Conservation (phyloP, 1,140 invertebrate species). For the Schlechtendalia chinensis region DNA sequence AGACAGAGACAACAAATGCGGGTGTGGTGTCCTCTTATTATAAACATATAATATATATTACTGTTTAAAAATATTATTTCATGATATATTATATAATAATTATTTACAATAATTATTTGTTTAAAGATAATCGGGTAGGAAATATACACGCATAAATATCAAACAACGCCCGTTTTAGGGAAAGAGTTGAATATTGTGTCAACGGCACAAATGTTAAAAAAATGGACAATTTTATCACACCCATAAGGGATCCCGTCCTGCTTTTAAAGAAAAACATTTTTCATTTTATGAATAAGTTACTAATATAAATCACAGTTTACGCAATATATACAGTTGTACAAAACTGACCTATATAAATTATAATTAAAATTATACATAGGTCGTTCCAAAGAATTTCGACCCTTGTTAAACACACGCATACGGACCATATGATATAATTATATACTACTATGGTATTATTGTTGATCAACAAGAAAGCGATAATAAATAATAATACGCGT, state of each 20-base stretch:
- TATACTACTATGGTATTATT: not conserved
- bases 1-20: too few species aligned
- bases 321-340: not conserved
- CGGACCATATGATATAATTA: too few species aligned
- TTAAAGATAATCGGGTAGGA: too few species aligned
- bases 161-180: too few species aligned
- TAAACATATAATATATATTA: too few species aligned
- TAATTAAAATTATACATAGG: not conserved
- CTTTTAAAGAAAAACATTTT: slow-evolving; percentile 4
- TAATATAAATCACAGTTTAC: not conserved
- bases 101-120: too few species aligned
- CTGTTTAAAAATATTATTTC: too few species aligned
- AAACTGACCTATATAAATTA: slow-evolving; percentile 1
- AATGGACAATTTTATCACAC: not conserved
- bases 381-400: not conserved
- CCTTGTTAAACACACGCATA: not conserved
- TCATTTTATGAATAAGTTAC: not conserved
- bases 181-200: too few species aligned
- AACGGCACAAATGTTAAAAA: not conserved
- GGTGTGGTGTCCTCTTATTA: too few species aligned
- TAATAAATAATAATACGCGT: not conserved
- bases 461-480: not conserved
- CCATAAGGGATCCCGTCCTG: not conserved
- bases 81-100: too few species aligned
- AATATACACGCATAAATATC: too few species aligned